A percentile compares a stretch with the other conserved stretches of the same genome.
phyloP scores from a whole-genome alignment of 2,113 vertebrate genomes.

The Tonatia bakeri region DNA sequence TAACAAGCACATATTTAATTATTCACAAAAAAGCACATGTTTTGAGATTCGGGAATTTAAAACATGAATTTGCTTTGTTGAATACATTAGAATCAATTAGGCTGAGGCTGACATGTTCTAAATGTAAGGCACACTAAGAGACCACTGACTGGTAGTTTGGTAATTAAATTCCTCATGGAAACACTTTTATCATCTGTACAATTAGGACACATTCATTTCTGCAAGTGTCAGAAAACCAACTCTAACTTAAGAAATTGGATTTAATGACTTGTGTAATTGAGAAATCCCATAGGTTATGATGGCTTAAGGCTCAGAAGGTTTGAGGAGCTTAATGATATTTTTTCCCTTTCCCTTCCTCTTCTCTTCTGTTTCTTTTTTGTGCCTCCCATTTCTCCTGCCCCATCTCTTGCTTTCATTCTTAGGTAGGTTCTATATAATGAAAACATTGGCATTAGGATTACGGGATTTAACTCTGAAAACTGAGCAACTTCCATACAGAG shows the following conservation, averaged over 20 bases:
- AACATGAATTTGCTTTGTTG: background rate
- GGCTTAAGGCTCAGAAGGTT: background rate
- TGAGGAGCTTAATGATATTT: background rate
- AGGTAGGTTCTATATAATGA: background rate
- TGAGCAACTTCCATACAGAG: background rate
- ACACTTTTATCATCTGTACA: background rate
- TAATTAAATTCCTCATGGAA: slow-evolving; percentile 43
- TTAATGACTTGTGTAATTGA: background rate
- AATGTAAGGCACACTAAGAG: background rate
- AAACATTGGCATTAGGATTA: background rate
- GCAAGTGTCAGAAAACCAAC: background rate
- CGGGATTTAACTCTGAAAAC: background rate
- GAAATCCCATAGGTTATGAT: background rate
- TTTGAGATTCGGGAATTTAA: slow-evolving; percentile 17
- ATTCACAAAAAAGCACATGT: background rate
- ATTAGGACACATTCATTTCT: slow-evolving; percentile 30
- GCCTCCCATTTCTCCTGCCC: background rate
- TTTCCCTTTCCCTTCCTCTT: background rate
- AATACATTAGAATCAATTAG: slow-evolving; percentile 3
- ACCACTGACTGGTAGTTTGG: background rate
- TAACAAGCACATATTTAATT: background rate
- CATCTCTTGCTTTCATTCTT: background rate
- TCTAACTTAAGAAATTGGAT: background rate
- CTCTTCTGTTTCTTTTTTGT: background rate
- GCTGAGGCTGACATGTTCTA: background rate